Percentiles rank a stretch among this genome's conserved stretches.
phyloP scores from a whole-genome alignment of 2,797 vertebrate species.

The Sphaeramia orbicularis region DNA sequence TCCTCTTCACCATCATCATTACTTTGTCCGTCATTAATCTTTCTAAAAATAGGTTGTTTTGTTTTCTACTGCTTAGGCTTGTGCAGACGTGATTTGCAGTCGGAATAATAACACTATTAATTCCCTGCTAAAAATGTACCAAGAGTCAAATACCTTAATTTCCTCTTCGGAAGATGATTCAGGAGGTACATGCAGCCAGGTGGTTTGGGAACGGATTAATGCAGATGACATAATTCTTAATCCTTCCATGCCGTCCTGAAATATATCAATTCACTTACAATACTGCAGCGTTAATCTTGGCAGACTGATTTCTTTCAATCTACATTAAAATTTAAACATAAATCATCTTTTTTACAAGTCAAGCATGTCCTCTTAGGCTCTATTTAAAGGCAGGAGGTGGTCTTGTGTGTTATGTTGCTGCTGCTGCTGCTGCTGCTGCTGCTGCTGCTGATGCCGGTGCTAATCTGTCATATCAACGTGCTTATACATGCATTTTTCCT shows the following conservation, averaged over 20 bases:
- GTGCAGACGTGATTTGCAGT: conserved; percentile 42
- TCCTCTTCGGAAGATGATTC: conserved; percentile 61
- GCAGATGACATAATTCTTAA: conserved; percentile 76
- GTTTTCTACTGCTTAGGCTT: conserved; percentile 30
- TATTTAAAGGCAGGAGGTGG: conserved; percentile 24
- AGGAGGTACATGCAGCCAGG: conserved; percentile 61
- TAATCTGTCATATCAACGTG: conserved; percentile 47
- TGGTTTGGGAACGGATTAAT: conserved; percentile 73
- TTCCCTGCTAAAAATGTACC: conserved; percentile 49
- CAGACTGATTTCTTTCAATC: conserved; percentile 49
- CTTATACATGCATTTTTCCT: conserved; percentile 47
- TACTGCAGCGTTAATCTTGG: conserved; percentile 54
- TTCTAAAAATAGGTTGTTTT: conserved; percentile 64
- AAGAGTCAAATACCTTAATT: conserved; percentile 69
- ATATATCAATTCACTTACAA: conserved; percentile 72
- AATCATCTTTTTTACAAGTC: conserved; percentile 11
- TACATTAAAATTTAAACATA: conserved; percentile 46
- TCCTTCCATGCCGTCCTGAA: conserved; percentile 69
- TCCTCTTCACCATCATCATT: conserved; percentile 31
- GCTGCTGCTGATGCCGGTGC: conserved; percentile 17
- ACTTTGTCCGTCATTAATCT: conserved; percentile 57
- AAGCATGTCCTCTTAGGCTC: neutral
- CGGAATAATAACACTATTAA: conserved; percentile 53
- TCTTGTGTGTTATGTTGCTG: conserved; percentile 17
- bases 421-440: conserved; percentile 17